Percentiles rank a stretch among this genome's conserved stretches.
Evolutionary conservation across 2,888 invertebrate genomes (phyloP).

Genomic region (Lobophora halterata): DNA sequence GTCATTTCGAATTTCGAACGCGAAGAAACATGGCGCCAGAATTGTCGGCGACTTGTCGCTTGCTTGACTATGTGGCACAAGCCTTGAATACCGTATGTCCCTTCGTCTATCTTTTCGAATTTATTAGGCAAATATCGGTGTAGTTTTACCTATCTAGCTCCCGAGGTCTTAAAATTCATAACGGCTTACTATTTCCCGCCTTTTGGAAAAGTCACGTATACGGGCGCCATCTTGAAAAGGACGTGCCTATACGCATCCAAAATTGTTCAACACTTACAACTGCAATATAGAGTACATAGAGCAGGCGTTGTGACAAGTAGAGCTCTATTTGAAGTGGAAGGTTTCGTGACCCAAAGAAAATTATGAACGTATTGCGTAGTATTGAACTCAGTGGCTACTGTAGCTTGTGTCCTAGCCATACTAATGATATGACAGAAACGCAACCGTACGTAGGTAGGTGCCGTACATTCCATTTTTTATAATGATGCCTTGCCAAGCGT

Average conservation of each 20-base stretch:
- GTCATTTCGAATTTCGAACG: slow-evolving; percentile 48
- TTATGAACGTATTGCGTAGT: slow-evolving; percentile 62
- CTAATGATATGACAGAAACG: slow-evolving; percentile 47
- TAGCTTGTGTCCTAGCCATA: background rate
- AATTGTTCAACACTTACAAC: slow-evolving; percentile 43
- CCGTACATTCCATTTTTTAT: slow-evolving; percentile 50
- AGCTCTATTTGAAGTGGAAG: slow-evolving; percentile 50
- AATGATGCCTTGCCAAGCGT: slow-evolving; percentile 47
- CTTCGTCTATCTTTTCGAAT: slow-evolving; percentile 18
- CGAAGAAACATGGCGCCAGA: slow-evolving; percentile 47
- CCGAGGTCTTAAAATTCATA: slow-evolving; percentile 72
- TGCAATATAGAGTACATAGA: slow-evolving; percentile 28
- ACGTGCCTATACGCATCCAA: slow-evolving; percentile 65
- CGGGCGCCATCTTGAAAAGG: slow-evolving; percentile 70
- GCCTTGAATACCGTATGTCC: slow-evolving; percentile 37
- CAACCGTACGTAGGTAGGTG: too few species aligned
- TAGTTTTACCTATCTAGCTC: slow-evolving; percentile 58
- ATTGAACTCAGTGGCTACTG: slow-evolving; percentile 55
- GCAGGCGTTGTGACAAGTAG: slow-evolving; percentile 38
- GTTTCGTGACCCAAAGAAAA: slow-evolving; percentile 72
- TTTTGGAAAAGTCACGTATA: slow-evolving; percentile 69
- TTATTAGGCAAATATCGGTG: slow-evolving; percentile 56
- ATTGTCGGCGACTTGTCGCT: slow-evolving; percentile 18
- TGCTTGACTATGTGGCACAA: slow-evolving; percentile 44
- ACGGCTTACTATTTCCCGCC: slow-evolving; percentile 67